Evolutionary conservation across 2,113 vertebrate species (phyloP).

Genomic region (Theristicus caerulescens): DNA sequence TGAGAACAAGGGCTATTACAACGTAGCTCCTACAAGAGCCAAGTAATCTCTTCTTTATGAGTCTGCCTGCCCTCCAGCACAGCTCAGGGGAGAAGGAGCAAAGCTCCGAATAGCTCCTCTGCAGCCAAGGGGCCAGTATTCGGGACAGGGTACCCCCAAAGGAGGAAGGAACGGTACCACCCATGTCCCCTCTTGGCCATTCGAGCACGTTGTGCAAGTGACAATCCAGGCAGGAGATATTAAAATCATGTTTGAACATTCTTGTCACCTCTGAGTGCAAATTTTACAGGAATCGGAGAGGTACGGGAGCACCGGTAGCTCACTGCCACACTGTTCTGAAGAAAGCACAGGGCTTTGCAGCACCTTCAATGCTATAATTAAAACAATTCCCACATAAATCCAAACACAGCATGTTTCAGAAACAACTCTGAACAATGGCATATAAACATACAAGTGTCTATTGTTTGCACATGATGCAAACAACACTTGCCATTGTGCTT

Average conservation of each 20-base stretch:
- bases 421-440: background rate
- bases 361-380: background rate
- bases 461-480: background rate
- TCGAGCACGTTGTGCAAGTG: fast-evolving
- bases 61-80: background rate
- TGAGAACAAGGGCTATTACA: background rate
- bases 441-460: background rate
- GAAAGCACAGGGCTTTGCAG: background rate
- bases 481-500: background rate
- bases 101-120: background rate
- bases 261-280: background rate
- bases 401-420: background rate
- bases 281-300: background rate
- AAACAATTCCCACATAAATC: background rate
- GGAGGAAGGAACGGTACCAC: fast-evolving
- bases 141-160: background rate
- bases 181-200: background rate
- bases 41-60: background rate
- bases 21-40: background rate
- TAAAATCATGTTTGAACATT: background rate
- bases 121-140: background rate
- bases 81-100: background rate
- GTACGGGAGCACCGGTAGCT: background rate
- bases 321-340: background rate
- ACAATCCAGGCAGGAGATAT: background rate